These are phyloP conservation scores for Listrodromus nycthemerus DNA, from an alignment of 2,888 invertebrate species.

Conservation along the genomic window DNA sequence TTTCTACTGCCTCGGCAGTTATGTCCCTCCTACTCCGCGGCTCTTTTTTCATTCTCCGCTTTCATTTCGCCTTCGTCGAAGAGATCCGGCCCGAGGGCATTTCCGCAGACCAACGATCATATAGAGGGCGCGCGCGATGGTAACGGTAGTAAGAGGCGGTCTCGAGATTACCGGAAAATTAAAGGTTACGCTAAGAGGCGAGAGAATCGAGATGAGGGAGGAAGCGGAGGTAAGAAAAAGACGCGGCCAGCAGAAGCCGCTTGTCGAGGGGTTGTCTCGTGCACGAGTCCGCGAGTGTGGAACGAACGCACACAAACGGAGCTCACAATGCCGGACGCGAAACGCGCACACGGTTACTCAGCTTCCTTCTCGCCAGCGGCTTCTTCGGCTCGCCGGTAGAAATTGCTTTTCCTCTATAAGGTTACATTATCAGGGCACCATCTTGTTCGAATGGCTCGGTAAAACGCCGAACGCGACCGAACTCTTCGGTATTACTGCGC, in stretches of 20 bases:
- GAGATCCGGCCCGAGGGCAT: constrained; percentile 43
- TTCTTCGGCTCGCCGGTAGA: constrained; percentile 71
- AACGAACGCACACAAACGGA: constrained; percentile 44
- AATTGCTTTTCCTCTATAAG: constrained; percentile 83
- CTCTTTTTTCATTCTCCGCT: constrained; percentile 54
- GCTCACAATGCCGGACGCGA: constrained; percentile 22
- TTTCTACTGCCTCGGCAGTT: constrained; percentile 62
- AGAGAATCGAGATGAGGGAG: constrained; percentile 62
- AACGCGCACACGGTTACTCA: constrained; percentile 1
- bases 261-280: constrained; percentile 34
- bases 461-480: constrained; percentile 79
- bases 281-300: constrained; percentile 13
- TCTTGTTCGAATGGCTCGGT: constrained; percentile 83
- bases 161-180: constrained; percentile 74
- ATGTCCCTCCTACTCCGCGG: constrained; percentile 28
- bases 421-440: constrained; percentile 83
- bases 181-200: constrained; percentile 77
- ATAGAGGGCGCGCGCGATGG: constrained; percentile 40
- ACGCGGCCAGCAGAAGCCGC: neutral
- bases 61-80: constrained; percentile 58
- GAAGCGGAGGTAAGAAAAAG: constrained; percentile 25
- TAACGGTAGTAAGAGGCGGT: constrained; percentile 51
- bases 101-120: constrained; percentile 64
- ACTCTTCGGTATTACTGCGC: constrained; percentile 78
- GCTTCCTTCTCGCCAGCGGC: constrained; percentile 42